These are phyloP conservation scores for Onychostruthus taczanowskii DNA, from an alignment of 2,113 vertebrate genomes.

Conservation along the genomic window DNA sequence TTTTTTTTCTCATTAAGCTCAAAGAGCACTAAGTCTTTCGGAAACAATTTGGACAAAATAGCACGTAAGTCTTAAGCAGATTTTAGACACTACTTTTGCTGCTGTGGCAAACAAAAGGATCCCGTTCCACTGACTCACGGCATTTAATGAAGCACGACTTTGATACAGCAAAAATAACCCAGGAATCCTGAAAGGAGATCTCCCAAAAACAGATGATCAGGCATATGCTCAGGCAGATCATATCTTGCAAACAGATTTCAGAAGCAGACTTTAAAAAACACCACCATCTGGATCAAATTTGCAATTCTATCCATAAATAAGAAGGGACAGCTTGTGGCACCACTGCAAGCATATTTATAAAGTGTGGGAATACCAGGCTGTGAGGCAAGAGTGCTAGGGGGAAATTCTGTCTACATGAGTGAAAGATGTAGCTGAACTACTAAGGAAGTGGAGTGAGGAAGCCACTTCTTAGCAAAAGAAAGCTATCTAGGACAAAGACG, in stretches of 20 bases:
- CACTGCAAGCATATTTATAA: constrained; percentile 33
- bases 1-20: neutral
- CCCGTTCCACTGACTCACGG: neutral
- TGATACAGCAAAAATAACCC: neutral
- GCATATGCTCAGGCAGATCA: constrained; percentile 71
- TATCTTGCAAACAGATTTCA: constrained; percentile 77
- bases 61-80: neutral
- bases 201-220: constrained; percentile 21
- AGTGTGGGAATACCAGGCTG: neutral
- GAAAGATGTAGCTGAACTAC: neutral
- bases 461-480: neutral
- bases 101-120: neutral
- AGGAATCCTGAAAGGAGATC: constrained; percentile 46
- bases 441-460: neutral
- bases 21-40: neutral
- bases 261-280: constrained; percentile 68
- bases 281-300: constrained; percentile 84
- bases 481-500: neutral
- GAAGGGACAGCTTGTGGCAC: constrained; percentile 28
- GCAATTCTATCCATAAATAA: constrained; percentile 62
- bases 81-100: neutral
- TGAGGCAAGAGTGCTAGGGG: neutral
- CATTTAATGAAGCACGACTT: neutral
- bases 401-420: neutral
- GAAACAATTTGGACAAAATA: neutral